Evolutionary conservation across 2,797 vertebrate genomes (phyloP).

Genomic region (Ctenopoma kingsleyae): DNA sequence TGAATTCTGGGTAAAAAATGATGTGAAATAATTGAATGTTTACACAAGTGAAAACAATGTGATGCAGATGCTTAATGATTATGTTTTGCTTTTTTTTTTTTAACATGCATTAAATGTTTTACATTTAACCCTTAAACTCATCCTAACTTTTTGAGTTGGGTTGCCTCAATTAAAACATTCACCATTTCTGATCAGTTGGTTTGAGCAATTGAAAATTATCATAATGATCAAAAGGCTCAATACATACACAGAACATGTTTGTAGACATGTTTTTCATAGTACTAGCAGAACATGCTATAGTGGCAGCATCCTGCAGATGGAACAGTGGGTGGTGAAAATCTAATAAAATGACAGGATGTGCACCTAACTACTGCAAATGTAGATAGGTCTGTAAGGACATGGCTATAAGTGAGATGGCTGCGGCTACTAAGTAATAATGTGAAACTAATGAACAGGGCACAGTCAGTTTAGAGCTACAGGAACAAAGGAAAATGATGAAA

Average conservation of each 20-base stretch:
- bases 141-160: neutral
- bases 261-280: too few species aligned
- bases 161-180: neutral
- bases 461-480: too few species aligned
- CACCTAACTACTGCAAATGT: too few species aligned
- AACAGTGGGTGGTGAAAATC: neutral
- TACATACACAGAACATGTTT: too few species aligned
- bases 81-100: neutral
- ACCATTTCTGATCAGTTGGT: too few species aligned
- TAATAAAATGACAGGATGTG: neutral
- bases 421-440: neutral
- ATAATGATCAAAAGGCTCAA: too few species aligned
- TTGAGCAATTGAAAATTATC: too few species aligned
- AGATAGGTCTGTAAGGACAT: too few species aligned
- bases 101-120: neutral
- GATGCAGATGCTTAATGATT: neutral
- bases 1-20: neutral
- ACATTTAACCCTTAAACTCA: too few species aligned
- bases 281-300: too few species aligned
- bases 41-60: neutral
- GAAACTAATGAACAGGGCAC: neutral
- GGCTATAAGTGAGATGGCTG: too few species aligned
- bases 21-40: neutral
- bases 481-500: neutral
- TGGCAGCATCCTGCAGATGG: neutral